Percentiles rank a stretch among this genome's conserved stretches.
phyloP scores from a whole-genome alignment of 2,113 vertebrate species.

The Hippocampus guttulatus region DNA sequence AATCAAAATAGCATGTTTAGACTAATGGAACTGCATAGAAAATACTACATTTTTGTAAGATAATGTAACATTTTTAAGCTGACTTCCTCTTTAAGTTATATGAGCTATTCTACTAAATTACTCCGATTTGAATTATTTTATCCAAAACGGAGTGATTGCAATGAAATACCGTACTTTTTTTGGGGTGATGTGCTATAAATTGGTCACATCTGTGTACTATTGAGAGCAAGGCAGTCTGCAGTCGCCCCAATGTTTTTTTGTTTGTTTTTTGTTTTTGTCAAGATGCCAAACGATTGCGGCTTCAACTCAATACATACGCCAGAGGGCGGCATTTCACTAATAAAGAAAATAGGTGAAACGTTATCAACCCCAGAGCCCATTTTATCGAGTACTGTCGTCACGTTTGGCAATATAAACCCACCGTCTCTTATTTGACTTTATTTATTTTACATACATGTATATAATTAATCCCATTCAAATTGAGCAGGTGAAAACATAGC shows the following conservation, averaged over 20 bases:
- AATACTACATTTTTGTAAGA: no score
- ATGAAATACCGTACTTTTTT: background rate
- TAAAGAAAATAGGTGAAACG: constrained; percentile 18
- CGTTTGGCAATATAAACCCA: constrained; percentile 7
- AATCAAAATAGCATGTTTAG: no score
- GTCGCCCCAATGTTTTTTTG: background rate
- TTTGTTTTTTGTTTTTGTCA: background rate
- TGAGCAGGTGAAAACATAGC: background rate
- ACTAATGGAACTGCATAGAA: no score
- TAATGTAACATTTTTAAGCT: no score
- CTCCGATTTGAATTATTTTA: background rate
- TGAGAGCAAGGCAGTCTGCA: background rate
- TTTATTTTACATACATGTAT: background rate
- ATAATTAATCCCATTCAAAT: background rate
- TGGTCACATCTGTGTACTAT: background rate
- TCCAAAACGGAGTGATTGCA: background rate
- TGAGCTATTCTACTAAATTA: background rate
- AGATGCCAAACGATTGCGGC: background rate
- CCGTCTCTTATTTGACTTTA: background rate
- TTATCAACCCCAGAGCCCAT: constrained; percentile 10
- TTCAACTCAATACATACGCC: constrained; percentile 13
- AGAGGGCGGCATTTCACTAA: constrained; percentile 41
- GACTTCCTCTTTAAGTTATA: no score
- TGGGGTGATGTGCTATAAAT: background rate
- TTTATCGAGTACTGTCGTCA: constrained; percentile 11